Evolutionary conservation across 2,797 vertebrate species (phyloP).

Genomic region (Eulemur coronatus): DNA sequence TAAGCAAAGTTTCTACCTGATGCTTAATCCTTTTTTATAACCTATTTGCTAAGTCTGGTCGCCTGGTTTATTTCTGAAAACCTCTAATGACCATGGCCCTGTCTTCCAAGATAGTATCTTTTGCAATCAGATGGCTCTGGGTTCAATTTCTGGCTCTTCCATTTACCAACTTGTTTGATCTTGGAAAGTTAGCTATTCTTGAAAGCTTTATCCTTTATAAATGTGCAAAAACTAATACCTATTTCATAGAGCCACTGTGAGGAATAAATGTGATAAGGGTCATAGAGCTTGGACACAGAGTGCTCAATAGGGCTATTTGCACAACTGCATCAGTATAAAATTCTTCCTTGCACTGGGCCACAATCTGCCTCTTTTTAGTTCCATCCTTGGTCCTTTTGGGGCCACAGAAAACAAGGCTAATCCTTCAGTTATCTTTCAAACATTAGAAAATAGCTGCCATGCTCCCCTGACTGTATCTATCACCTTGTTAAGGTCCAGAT

Average conservation of each 20-base stretch:
- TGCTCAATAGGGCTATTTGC: not conserved
- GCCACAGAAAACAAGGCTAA: not conserved
- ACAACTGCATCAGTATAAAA: not conserved
- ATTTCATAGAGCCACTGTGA: not conserved
- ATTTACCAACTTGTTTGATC: not conserved
- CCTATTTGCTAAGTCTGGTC: not conserved
- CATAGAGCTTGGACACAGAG: not conserved
- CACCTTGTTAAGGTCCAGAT: not conserved
- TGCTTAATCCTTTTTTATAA: not conserved
- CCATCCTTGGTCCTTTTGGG: not conserved
- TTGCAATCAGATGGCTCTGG: not conserved
- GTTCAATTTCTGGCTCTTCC: conserved; percentile 35
- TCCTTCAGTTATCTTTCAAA: not conserved
- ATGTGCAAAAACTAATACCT: not conserved
- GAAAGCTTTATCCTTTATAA: not conserved
- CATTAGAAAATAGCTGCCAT: not conserved
- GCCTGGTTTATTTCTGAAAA: conserved; percentile 6
- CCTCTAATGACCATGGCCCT: not conserved
- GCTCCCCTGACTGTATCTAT: not conserved
- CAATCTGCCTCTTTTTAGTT: not conserved
- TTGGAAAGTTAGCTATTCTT: not conserved
- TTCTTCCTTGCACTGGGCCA: not conserved
- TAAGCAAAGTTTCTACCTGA: not conserved
- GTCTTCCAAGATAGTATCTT: not conserved
- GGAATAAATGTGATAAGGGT: not conserved